A percentile compares a stretch with the other conserved stretches of the same genome.
phyloP scores from a whole-genome alignment of 2,797 vertebrate species.

The Petrocephalus schoutedeni region DNA sequence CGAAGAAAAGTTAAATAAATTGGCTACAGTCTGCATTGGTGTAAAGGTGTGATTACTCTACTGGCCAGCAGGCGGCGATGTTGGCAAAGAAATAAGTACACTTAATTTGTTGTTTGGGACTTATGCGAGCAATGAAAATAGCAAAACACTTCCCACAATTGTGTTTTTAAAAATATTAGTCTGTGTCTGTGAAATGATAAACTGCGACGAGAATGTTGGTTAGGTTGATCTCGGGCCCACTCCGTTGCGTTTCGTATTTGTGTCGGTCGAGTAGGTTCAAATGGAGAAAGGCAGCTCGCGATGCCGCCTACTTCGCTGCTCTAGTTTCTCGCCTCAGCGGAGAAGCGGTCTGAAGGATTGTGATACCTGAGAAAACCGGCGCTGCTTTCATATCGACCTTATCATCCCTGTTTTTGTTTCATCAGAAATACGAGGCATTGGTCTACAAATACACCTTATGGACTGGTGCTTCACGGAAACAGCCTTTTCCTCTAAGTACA shows the following conservation, averaged over 20 bases:
- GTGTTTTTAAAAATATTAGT: not conserved
- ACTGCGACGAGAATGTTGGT: not conserved
- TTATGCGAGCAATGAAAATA: not conserved
- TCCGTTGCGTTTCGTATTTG: not conserved
- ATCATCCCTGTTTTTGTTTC: not conserved
- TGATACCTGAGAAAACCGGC: slow-evolving; percentile 18
- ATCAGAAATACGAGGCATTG: not conserved
- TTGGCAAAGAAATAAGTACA: slow-evolving; percentile 46
- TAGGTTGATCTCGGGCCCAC: not conserved
- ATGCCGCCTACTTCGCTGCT: slow-evolving; percentile 25
- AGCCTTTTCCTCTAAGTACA: not conserved
- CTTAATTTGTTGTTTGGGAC: not conserved
- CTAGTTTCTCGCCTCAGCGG: slow-evolving; percentile 22
- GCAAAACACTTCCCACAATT: not conserved
- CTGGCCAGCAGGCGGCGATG: slow-evolving; percentile 48
- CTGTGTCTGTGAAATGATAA: not conserved
- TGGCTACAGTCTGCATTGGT: not conserved
- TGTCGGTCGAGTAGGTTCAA: slow-evolving; percentile 17
- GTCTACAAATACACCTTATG: not conserved
- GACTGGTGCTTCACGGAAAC: not conserved
- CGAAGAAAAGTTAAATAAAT: not conserved
- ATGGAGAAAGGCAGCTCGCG: slow-evolving; percentile 13
- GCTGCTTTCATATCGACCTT: slow-evolving; percentile 13
- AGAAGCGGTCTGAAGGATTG: slow-evolving; percentile 15
- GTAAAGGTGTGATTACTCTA: not conserved